phyloP scores from a whole-genome alignment of 2,888 invertebrate genomes.

The Oscheius sp. region DNA sequence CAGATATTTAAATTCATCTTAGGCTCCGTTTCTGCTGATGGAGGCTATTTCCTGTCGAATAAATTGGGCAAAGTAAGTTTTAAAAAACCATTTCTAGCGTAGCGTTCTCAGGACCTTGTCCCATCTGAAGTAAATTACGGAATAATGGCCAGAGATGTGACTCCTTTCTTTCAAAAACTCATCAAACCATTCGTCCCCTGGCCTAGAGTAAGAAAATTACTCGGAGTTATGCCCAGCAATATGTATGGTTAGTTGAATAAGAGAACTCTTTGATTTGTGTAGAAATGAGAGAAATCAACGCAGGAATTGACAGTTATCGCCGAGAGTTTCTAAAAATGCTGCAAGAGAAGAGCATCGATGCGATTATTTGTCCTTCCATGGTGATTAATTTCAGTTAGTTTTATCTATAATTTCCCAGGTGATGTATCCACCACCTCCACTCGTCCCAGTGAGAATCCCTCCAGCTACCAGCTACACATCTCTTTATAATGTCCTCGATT shows the following conservation, averaged over 20 bases:
- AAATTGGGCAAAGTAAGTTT: constrained; percentile 43
- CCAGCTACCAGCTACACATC: constrained; percentile 64
- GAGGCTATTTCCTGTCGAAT: constrained; percentile 49
- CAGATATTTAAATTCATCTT: constrained; percentile 45
- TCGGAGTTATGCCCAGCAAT: constrained; percentile 32
- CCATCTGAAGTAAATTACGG: constrained; percentile 34
- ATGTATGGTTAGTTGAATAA: constrained; percentile 38
- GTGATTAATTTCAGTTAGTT: not conserved
- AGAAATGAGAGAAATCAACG: constrained; percentile 48
- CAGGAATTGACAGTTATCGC: constrained; percentile 54
- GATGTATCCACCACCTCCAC: constrained; percentile 50
- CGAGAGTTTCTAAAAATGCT: constrained; percentile 45
- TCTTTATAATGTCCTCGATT: constrained; percentile 70
- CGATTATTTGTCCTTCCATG: constrained; percentile 53
- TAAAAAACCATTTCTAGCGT: no score
- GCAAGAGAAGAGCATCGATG: constrained; percentile 48
- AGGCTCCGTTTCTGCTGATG: constrained; percentile 53
- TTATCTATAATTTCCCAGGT: not conserved
- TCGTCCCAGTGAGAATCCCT: constrained; percentile 52
- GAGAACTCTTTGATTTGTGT: constrained; percentile 10
- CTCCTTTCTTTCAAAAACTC: constrained; percentile 34
- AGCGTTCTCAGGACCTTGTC: constrained; percentile 37
- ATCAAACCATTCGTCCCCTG: constrained; percentile 34
- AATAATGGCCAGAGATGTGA: constrained; percentile 34
- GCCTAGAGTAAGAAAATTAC: constrained; percentile 30